These are phyloP conservation scores for Chrysolina americana DNA, from an alignment of 2,888 invertebrate species.

Conservation along the genomic window DNA sequence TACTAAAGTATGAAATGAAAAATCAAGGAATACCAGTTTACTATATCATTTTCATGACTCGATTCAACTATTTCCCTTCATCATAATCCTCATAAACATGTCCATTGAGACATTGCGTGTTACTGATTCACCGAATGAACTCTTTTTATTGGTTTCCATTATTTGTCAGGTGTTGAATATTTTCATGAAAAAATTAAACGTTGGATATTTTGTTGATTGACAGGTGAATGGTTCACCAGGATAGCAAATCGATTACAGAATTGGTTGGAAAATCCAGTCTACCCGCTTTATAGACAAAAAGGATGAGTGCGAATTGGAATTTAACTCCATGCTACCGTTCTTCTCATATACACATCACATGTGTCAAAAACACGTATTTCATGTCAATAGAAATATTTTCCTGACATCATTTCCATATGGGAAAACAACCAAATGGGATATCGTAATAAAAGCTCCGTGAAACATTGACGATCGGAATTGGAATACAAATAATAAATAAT, in stretches of 20 bases:
- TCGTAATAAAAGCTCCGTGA: background rate
- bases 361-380: constrained; percentile 8
- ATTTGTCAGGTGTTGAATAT: constrained; percentile 1
- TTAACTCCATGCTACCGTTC: background rate
- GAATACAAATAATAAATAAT: too few relatives aligned
- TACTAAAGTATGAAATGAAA: too few relatives aligned
- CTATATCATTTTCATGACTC: too few relatives aligned
- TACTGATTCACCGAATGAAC: background rate
- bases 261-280: background rate
- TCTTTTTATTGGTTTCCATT: background rate
- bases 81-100: background rate
- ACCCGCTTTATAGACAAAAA: constrained; percentile 3
- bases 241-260: constrained; percentile 1
- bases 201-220: background rate
- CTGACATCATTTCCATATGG: background rate
- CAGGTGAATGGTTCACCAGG: constrained; percentile 9
- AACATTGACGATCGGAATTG: background rate
- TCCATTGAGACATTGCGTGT: background rate
- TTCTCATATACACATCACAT: constrained; percentile 9
- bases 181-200: constrained; percentile 5
- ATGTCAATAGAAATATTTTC: constrained; percentile 5
- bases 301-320: constrained; percentile 9
- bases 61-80: background rate
- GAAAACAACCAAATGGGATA: background rate
- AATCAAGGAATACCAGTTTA: too few relatives aligned